phyloP scores from a whole-genome alignment of 2,113 vertebrate species.

The Sterrhoptilus dennistouni region DNA sequence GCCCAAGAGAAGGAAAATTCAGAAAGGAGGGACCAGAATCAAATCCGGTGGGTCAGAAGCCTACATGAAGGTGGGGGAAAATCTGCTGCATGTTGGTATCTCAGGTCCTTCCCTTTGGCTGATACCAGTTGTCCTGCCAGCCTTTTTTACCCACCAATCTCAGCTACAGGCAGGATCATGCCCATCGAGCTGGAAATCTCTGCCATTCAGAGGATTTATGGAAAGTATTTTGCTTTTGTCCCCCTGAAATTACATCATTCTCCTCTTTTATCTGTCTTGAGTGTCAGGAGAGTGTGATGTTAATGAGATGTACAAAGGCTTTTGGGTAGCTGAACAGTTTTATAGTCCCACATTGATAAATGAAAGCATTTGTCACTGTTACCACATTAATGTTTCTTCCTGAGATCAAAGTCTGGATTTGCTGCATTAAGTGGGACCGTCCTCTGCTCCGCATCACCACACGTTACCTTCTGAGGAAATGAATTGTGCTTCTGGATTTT shows the following conservation, averaged over 20 bases:
- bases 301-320: conserved; percentile 51
- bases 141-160: not conserved
- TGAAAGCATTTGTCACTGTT: conserved; percentile 42
- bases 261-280: conserved; percentile 13
- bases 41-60: not conserved
- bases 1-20: not conserved
- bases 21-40: not conserved
- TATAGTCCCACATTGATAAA: conserved; percentile 38
- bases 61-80: not conserved
- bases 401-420: conserved; percentile 29
- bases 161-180: not conserved
- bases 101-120: not conserved
- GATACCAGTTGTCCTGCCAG: not conserved
- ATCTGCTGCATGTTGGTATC: accelerated
- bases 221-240: conserved; percentile 27
- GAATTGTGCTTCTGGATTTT: not conserved
- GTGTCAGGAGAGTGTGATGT: not conserved
- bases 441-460: not conserved
- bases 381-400: conserved; percentile 11
- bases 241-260: not conserved
- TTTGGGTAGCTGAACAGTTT: conserved; percentile 26
- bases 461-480: not conserved
- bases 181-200: not conserved
- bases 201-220: not conserved
- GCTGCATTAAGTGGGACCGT: not conserved